Base-by-base conservation (phyloP, 2,113 vertebrate genomes). In the Zeus faber region DNA sequence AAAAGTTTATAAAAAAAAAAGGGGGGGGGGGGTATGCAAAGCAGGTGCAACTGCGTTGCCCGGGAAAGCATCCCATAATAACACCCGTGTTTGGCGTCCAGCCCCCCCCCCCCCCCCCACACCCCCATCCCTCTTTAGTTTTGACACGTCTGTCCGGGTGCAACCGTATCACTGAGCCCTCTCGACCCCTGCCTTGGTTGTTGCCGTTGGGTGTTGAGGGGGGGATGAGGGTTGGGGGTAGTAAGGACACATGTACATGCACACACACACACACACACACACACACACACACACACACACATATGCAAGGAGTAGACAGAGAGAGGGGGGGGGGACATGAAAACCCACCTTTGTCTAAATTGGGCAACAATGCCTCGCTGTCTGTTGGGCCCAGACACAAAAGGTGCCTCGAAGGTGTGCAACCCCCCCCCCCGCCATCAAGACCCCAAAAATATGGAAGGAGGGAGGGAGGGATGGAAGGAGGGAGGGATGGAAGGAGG, bases 261-360 rank as follows among this genome's bases (percentile, higher is more conserved):
- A 62, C 46, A 62, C 56, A 67, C 20, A 20, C 29, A 4, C 27
- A 35, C 20, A 31, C 27, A 26, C 33, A 43, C 49, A 64, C 27
- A 39, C n/a, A 57, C 43, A 44, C 33, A 55, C 43, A 48, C 25
- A 58, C 45, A 50, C 21, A 74, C 47, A 73, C 66, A 77, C 51
- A 59, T 11, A 45, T 21, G n/a, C n/a, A n/a, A n/a, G n/a, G n/a
- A n/a, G n/a, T n/a, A n/a, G n/a, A n/a, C n/a, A n/a, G n/a, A n/a
- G n/a, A n/a, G n/a, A n/a, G 44, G 18, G 54, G 31, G 43, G 29
- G 54, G 39, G 48, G 77, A 81, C 65, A 81, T 68, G 65, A 73
- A 79, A 75, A 76, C 62, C 69, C 58, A 80, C 63, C 83, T 86
- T 87, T 82, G 73, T 85, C 69, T 83, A 67, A 73, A 74, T 72